Evolutionary conservation across 92 coral and sea anemone genomes (phyloP).

Genomic region (Epizoanthus fatuus): DNA sequence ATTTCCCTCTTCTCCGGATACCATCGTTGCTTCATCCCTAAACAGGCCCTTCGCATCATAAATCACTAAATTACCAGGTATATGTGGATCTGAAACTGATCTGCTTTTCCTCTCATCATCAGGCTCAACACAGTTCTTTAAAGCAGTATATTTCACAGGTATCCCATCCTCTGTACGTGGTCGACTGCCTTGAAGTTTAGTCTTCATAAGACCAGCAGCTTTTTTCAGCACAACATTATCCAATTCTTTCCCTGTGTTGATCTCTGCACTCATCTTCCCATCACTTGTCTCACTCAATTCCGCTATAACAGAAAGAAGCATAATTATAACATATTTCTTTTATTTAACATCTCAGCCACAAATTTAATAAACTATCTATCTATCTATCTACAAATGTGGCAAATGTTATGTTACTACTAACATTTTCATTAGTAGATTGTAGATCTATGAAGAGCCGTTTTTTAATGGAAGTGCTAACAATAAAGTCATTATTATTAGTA

Average conservation of each 20-base stretch:
- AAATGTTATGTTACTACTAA: too few species aligned
- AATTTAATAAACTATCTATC: too few species aligned
- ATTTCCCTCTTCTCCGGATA: background rate
- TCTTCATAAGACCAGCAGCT: background rate
- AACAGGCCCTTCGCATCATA: slow-evolving; percentile 81
- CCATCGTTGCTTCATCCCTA: slow-evolving; percentile 16
- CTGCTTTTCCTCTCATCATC: slow-evolving; percentile 46
- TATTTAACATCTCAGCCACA: too few species aligned
- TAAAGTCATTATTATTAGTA: too few species aligned
- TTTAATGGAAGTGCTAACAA: too few species aligned
- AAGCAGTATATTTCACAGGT: slow-evolving; percentile 1
- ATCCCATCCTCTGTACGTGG: slow-evolving; percentile 20
- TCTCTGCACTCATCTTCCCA: background rate
- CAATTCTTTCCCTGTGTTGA: background rate
- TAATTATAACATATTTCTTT: too few species aligned
- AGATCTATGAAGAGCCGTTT: too few species aligned
- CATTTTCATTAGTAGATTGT: too few species aligned
- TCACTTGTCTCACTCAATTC: slow-evolving; percentile 15
- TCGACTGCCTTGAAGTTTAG: slow-evolving; percentile 21
- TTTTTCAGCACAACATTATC: background rate
- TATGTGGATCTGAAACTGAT: slow-evolving; percentile 77
- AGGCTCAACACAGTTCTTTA: slow-evolving; percentile 1
- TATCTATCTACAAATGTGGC: too few species aligned
- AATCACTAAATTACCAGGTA: slow-evolving; percentile 70
- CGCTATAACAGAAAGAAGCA: background rate